Conservation (phyloP, 2,888 invertebrate species). For the Drosophila picticornis region DNA sequence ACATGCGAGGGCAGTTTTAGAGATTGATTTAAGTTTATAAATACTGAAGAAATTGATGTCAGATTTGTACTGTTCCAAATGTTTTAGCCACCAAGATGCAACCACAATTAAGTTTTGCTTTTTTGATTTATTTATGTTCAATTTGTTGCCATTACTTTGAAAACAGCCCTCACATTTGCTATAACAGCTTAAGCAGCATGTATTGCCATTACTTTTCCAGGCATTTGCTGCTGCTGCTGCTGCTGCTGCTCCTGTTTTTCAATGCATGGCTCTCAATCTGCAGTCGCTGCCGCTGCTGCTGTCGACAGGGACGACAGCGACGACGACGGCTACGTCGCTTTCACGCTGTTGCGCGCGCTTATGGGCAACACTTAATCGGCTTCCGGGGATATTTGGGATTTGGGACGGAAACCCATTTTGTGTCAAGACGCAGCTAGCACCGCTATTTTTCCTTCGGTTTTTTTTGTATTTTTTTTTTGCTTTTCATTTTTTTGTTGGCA, state of each 20-base stretch:
- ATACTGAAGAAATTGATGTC: background rate
- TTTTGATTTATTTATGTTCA: background rate
- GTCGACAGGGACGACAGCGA: slow-evolving; percentile 6
- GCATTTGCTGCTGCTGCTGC: slow-evolving; percentile 31
- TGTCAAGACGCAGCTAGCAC: slow-evolving; percentile 72
- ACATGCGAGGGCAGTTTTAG: slow-evolving; percentile 33
- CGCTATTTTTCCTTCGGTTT: slow-evolving; percentile 31
- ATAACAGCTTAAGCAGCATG: slow-evolving; percentile 61
- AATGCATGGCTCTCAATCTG: slow-evolving; percentile 64
- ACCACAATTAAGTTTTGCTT: background rate
- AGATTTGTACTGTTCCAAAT: background rate
- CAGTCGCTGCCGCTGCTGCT: slow-evolving; percentile 44
- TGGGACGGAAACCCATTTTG: slow-evolving; percentile 82
- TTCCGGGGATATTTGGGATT: slow-evolving; percentile 81
- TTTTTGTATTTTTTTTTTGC: slow-evolving; percentile 1
- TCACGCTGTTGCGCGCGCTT: slow-evolving; percentile 76
- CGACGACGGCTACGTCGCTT: slow-evolving; percentile 44
- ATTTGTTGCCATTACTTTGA: background rate
- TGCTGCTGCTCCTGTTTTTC: slow-evolving; percentile 4
- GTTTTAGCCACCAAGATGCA: background rate
- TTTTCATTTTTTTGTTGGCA: slow-evolving; percentile 33
- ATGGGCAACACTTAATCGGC: slow-evolving; percentile 81
- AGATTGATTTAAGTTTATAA: background rate
- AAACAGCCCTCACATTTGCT: slow-evolving; percentile 24
- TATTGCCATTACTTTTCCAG: slow-evolving; percentile 66